Percentiles rank a stretch among this genome's conserved stretches.
Conservation (phyloP, 37 sponge, comb jelly and placozoan genomes). For the Geodia barretti region DNA sequence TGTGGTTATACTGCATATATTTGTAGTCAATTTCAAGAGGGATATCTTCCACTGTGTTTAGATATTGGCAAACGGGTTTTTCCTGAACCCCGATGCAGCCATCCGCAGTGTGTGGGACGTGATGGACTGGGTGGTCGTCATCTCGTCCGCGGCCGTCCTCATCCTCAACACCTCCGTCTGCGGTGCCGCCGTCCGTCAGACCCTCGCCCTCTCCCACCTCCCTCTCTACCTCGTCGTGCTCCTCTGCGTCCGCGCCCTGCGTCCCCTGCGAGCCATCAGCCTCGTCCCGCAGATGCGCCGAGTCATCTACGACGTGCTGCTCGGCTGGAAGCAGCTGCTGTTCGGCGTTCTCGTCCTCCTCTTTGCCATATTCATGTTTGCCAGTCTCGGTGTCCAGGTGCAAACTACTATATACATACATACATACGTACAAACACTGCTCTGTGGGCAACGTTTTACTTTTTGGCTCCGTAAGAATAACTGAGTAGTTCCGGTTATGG, state of each 20-base stretch:
- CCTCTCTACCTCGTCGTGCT: conserved; percentile 3
- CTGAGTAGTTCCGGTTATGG: too few species aligned
- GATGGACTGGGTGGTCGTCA: conserved; percentile 69
- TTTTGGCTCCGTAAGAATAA: too few species aligned
- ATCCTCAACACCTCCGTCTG: neutral
- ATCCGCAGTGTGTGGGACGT: conserved; percentile 61
- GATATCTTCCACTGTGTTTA: too few species aligned
- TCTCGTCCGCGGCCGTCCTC: conserved; percentile 33
- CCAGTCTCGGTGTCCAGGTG: conserved; percentile 70
- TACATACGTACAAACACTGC: conserved; percentile 22
- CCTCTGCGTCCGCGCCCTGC: conserved; percentile 45
- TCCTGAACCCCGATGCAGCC: conserved; percentile 73
- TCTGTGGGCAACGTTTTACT: too few species aligned
- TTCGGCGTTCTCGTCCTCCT: conserved; percentile 41
- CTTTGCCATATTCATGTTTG: conserved; percentile 66
- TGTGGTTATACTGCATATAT: too few species aligned
- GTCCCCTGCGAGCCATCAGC: conserved; percentile 68
- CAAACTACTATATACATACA: neutral
- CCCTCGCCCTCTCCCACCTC: conserved; percentile 3
- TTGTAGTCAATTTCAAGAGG: too few species aligned
- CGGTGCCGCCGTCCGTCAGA: neutral
- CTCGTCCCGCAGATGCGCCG: conserved; percentile 48
- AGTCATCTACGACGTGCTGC: conserved; percentile 48
- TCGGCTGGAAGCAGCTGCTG: conserved; percentile 58
- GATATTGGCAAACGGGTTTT: conserved; percentile 68